phyloP scores from a whole-genome alignment of 2,797 vertebrate genomes.

The Discoglossus pictus region DNA sequence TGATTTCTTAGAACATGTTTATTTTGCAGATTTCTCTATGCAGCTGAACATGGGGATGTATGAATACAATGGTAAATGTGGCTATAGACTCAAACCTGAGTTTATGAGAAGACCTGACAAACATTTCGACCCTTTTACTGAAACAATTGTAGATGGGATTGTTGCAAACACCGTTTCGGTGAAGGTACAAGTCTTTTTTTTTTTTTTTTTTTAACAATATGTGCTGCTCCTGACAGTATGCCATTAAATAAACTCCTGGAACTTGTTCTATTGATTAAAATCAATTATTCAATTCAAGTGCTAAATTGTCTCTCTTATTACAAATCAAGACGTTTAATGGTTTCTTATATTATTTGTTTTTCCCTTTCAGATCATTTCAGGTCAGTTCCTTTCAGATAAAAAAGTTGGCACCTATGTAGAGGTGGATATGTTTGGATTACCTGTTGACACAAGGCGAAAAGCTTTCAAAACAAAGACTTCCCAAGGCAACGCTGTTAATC shows the following conservation, averaged over 20 bases:
- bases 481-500: conserved; percentile 92
- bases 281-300: too few species aligned
- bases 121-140: conserved; percentile 95
- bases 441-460: conserved; percentile 94
- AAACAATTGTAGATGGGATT: conserved; percentile 95
- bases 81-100: conserved; percentile 93
- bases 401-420: conserved; percentile 94
- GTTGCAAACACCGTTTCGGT: conserved; percentile 96
- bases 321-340: too few species aligned
- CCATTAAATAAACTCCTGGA: too few species aligned
- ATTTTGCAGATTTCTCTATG: conserved; percentile 88
- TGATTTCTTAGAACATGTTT: too few species aligned
- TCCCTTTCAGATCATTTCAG: conserved; percentile 87
- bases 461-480: conserved; percentile 96
- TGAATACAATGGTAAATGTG: conserved; percentile 95
- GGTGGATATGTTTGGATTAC: conserved; percentile 96
- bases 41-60: conserved; percentile 98
- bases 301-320: too few species aligned
- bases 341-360: too few species aligned
- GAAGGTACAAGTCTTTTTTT: conserved; percentile 74
- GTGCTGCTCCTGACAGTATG: too few species aligned
- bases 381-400: conserved; percentile 96
- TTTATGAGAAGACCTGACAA: conserved; percentile 97
- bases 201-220: too few species aligned
- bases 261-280: too few species aligned